Base-by-base conservation (phyloP, 2,888 invertebrate genomes). In the Drosophila anceps region DNA sequence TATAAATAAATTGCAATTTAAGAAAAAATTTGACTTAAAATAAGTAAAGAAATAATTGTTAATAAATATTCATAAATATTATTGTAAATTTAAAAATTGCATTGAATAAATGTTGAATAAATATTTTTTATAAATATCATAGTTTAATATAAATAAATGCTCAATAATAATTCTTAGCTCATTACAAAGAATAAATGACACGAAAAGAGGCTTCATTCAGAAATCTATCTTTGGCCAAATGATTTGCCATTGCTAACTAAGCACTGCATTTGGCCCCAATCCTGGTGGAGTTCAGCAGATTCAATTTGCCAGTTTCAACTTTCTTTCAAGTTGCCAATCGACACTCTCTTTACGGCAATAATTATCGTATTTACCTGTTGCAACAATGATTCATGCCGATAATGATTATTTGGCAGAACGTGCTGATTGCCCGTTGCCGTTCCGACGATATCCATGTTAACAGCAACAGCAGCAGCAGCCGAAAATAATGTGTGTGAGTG, bases 401-500 rank as follows among this genome's bases (percentile, higher is more conserved):
- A 93, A 84, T 93, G 93, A 91, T 93, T 93, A 85, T 93, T 93
- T 70, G 93, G 92, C 85, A 93, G 90, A 79, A 91, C 91, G 82
- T 91, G 90, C 83, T 92, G 91, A 90, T 92, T 92, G 84, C 89
- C 88, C 62, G 88, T 73, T 69, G 87, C 82, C 66, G 88, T 81
- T 76, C 92, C 92, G 75, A 91, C 91, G 76, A 92, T 91, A 92
- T 93, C 93, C 92, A 93, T 92, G 78, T 87, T 91, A 65, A 39
- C 61, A 43, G 20, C 43, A 43, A 9, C 43, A 51, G 51, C 59
- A 62, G 68, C 43, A 51, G 51, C 59, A 62, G 68, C 51, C 73
- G 24, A 72, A 73, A 67, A 65, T 54, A 55, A 53, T 57, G 50
- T 76, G 51, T 53, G 58, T 55, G 68, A 60, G 76, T 35, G 37